phyloP scores from a whole-genome alignment of 2,797 vertebrate species.

The Hoplostethus atlanticus region DNA sequence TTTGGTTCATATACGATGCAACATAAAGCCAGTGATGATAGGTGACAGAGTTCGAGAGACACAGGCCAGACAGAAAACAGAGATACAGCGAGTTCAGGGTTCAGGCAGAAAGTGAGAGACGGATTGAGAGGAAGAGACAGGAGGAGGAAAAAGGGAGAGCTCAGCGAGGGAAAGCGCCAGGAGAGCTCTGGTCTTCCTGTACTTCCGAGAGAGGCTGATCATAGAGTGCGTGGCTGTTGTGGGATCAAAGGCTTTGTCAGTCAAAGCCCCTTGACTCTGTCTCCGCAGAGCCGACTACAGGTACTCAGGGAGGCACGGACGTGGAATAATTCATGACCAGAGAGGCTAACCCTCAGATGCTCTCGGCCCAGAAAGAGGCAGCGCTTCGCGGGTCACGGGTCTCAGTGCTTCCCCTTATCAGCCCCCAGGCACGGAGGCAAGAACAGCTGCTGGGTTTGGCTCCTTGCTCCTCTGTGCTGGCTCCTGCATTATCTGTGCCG shows the following conservation, averaged over 20 bases:
- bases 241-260: slow-evolving; percentile 85
- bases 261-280: slow-evolving; percentile 78
- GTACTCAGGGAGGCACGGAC: slow-evolving; percentile 62
- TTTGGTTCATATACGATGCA: neutral
- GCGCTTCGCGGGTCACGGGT: slow-evolving; percentile 67
- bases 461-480: slow-evolving; percentile 16
- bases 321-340: slow-evolving; percentile 79
- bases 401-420: slow-evolving; percentile 60
- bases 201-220: slow-evolving; percentile 68
- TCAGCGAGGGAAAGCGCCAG: slow-evolving; percentile 52
- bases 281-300: slow-evolving; percentile 69
- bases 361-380: slow-evolving; percentile 52
- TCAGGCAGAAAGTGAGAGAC: slow-evolving; percentile 21
- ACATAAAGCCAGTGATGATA: neutral
- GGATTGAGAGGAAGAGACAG: slow-evolving; percentile 4
- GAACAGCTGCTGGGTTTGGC: slow-evolving; percentile 57
- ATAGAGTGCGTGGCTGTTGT: slow-evolving; percentile 73
- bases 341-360: slow-evolving; percentile 57
- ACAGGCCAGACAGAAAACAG: neutral
- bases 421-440: slow-evolving; percentile 44
- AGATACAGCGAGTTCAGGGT: slow-evolving; percentile 20
- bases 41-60: neutral
- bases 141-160: slow-evolving; percentile 25
- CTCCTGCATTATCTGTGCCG: slow-evolving; percentile 45
- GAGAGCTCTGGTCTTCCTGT: slow-evolving; percentile 53